Conservation (phyloP, 1,140 invertebrate species). For the Olivierus martensii region DNA sequence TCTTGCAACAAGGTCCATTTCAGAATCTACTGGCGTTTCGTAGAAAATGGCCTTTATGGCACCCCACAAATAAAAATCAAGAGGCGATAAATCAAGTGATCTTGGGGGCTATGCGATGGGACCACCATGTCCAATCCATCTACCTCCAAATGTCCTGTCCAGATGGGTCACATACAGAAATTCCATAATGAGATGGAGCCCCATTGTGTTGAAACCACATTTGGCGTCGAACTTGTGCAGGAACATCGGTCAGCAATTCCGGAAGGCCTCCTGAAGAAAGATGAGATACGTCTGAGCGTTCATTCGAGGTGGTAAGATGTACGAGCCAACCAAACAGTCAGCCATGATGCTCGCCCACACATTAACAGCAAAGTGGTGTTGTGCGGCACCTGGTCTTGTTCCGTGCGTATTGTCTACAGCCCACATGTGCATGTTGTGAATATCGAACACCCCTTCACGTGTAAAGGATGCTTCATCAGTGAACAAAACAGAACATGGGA, state of each 20-base stretch:
- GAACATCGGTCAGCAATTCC: background rate
- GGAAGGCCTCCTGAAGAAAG: background rate
- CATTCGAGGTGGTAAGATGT: background rate
- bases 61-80: no score
- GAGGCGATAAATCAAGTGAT: no score
- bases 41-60: no score
- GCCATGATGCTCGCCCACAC: background rate
- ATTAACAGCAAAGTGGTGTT: background rate
- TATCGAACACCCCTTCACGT: background rate
- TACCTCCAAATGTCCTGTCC: no score
- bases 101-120: no score
- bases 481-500: background rate
- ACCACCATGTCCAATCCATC: no score
- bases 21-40: no score
- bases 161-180: no score
- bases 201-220: slow-evolving; percentile 10
- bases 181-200: slow-evolving; percentile 2
- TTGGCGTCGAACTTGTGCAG: background rate
- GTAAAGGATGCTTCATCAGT: background rate
- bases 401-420: background rate
- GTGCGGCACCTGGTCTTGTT: background rate
- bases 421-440: background rate
- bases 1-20: no score
- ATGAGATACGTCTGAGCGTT: background rate
- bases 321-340: background rate